Percentiles rank a stretch among this genome's conserved stretches.
Evolutionary conservation across 2,113 vertebrate genomes (phyloP).

Genomic region (Leucopsar rothschildi): DNA sequence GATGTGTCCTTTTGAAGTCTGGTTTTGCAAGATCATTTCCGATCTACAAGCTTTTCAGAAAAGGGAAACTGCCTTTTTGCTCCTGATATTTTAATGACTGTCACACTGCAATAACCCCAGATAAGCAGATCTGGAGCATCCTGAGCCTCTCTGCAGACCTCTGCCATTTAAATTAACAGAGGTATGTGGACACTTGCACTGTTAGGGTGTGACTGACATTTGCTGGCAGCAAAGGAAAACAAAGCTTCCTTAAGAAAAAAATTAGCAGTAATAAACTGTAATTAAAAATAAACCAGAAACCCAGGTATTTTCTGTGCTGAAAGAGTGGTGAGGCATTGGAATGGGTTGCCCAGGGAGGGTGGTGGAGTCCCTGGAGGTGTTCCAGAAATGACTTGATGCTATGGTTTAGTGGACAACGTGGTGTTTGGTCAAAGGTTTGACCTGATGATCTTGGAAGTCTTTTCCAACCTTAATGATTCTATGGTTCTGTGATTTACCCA

Average conservation of each 20-base stretch:
- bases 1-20: neutral
- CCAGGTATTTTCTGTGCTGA: neutral
- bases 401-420: neutral
- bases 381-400: neutral
- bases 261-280: neutral
- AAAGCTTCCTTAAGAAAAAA: neutral
- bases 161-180: neutral
- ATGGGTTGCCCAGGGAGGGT: neutral
- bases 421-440: neutral
- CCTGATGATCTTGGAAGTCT: neutral
- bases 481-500: neutral
- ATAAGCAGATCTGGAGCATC: neutral
- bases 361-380: neutral
- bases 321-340: neutral
- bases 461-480: neutral
- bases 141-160: neutral
- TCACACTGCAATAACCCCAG: neutral
- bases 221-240: neutral
- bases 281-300: neutral
- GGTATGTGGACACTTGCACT: neutral
- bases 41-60: neutral
- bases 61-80: neutral
- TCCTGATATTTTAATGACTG: neutral
- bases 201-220: neutral
- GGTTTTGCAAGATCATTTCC: neutral